Conservation (phyloP, 2,888 invertebrate species). For the Andrena haemorrhoa region DNA sequence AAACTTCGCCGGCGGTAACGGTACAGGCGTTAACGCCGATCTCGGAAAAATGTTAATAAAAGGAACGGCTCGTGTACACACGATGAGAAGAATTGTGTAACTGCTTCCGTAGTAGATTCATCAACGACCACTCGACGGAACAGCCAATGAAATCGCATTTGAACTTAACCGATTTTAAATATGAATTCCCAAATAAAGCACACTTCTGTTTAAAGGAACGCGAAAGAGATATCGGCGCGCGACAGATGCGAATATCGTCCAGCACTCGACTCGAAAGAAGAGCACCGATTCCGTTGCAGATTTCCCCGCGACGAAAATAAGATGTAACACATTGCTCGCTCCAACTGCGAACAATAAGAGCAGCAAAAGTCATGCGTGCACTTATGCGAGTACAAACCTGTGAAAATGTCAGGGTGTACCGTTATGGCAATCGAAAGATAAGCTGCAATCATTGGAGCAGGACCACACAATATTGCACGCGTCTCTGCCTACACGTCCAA, state of each 20-base stretch:
- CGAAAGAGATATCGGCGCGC: neutral
- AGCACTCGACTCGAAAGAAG: neutral
- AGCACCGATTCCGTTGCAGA: constrained; percentile 4
- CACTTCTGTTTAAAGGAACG: neutral
- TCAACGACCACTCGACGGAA: too few relatives aligned
- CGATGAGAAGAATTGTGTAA: neutral
- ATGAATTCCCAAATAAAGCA: neutral
- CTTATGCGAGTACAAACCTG: constrained; percentile 49
- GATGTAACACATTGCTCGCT: constrained; percentile 34
- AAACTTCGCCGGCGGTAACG: constrained; percentile 19
- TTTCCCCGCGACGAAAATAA: constrained; percentile 38
- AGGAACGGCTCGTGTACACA: neutral
- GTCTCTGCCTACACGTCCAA: neutral
- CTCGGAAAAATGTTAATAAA: constrained; percentile 2
- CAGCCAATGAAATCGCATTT: neutral
- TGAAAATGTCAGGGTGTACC: constrained; percentile 68
- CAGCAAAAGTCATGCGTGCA: constrained; percentile 59
- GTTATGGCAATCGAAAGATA: constrained; percentile 69
- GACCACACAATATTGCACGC: constrained; percentile 31
- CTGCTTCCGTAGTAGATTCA: neutral
- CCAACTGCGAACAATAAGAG: constrained; percentile 40
- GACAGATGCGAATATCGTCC: neutral
- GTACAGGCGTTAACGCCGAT: neutral
- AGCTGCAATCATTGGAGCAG: constrained; percentile 59
- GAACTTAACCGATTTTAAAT: neutral